Evolutionary conservation across 2,797 vertebrate species (phyloP).

Genomic region (Scleropages formosus): DNA sequence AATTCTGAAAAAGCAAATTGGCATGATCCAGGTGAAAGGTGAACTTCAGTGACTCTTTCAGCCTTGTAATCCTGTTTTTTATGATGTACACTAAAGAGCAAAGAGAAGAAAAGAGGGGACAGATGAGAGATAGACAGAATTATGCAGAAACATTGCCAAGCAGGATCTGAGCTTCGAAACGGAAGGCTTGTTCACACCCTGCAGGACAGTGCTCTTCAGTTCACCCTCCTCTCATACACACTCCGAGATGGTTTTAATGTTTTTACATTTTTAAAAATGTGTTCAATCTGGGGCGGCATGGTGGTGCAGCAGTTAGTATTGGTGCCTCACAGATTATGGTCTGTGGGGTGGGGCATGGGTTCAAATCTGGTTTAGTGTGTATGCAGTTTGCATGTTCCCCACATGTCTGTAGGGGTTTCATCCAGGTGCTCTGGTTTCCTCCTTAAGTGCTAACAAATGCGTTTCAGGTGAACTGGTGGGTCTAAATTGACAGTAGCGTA

Average conservation of each 20-base stretch:
- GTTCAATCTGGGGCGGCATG: too few relatives aligned
- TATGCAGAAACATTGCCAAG: background rate
- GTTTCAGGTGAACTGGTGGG: too few relatives aligned
- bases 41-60: background rate
- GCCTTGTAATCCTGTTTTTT: background rate
- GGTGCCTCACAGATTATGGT: too few relatives aligned
- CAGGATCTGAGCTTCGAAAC: constrained; percentile 5
- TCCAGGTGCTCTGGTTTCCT: too few relatives aligned
- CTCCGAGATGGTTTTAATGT: background rate
- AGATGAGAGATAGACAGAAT: constrained; percentile 22
- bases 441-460: too few relatives aligned
- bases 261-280: too few relatives aligned
- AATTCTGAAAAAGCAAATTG: background rate
- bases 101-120: background rate
- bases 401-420: too few relatives aligned
- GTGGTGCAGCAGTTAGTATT: too few relatives aligned
- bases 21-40: background rate
- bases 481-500: too few relatives aligned
- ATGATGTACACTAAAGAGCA: constrained; percentile 19
- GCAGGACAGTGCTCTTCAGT: background rate
- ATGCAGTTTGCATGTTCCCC: too few relatives aligned
- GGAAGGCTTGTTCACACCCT: background rate
- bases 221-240: constrained; percentile 18
- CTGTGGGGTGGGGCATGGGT: too few relatives aligned
- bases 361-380: too few relatives aligned